phyloP scores from a whole-genome alignment of 2,888 invertebrate genomes.

The Cryptocephalus moraei region DNA sequence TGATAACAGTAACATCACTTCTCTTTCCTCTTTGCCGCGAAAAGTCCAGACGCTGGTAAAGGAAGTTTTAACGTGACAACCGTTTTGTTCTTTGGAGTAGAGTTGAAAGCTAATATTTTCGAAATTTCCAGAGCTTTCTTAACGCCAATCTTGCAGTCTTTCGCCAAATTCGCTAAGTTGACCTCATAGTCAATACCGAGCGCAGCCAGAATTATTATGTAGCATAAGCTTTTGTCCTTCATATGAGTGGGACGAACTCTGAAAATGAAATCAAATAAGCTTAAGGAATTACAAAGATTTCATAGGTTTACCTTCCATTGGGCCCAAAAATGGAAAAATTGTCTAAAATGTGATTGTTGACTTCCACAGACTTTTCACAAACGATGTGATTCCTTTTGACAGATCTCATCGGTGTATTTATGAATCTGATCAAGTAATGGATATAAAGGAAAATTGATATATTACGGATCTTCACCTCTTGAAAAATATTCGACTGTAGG shows the following conservation, averaged over 20 bases:
- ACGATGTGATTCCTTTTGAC: constrained; percentile 24
- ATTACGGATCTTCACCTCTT: constrained; percentile 17
- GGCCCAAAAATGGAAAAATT: constrained; percentile 22
- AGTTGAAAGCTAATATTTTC: constrained; percentile 27
- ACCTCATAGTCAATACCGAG: constrained; percentile 27
- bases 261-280: constrained; percentile 11
- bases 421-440: constrained; percentile 28
- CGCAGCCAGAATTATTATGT: constrained; percentile 29
- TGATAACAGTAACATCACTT: constrained; percentile 1
- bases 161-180: constrained; percentile 25
- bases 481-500: constrained; percentile 8
- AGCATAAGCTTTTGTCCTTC: constrained; percentile 33
- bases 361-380: constrained; percentile 26
- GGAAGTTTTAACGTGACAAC: constrained; percentile 30
- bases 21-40: constrained; percentile 19
- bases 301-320: constrained; percentile 19
- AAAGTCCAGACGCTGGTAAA: constrained; percentile 17
- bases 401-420: constrained; percentile 20
- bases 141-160: constrained; percentile 27
- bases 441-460: constrained; percentile 29
- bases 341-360: constrained; percentile 27
- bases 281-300: constrained; percentile 1
- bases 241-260: constrained; percentile 31
- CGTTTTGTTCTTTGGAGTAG: constrained; percentile 18
- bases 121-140: constrained; percentile 31